Conservation (phyloP, 2,888 invertebrate genomes). For the Incurvaria masculella region DNA sequence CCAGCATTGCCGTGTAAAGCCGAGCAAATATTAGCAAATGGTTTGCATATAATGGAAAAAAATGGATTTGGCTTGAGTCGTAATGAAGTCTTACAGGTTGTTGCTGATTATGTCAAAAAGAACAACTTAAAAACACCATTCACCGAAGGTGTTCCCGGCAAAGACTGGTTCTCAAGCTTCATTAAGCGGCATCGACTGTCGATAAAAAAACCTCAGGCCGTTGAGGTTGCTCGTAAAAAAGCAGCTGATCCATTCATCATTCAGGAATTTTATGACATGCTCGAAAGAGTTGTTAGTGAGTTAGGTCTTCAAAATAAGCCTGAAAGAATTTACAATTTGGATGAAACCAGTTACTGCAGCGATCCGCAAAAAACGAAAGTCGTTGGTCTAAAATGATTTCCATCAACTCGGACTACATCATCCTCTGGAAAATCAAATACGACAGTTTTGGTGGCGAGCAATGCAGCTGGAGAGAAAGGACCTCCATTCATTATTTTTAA, state of each 20-base stretch:
- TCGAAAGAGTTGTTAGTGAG: slow-evolving; percentile 10
- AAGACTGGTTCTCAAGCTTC: slow-evolving; percentile 18
- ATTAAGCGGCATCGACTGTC: slow-evolving; percentile 15
- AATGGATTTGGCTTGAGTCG: slow-evolving; percentile 17
- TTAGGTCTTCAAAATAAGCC: slow-evolving; percentile 18
- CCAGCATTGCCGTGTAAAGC: slow-evolving; percentile 15
- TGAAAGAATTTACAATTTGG: slow-evolving; percentile 17
- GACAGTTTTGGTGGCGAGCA: slow-evolving; percentile 3
- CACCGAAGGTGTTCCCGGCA: slow-evolving; percentile 16
- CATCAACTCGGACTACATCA: too few species aligned
- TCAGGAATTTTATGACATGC: too few species aligned
- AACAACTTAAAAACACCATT: slow-evolving; percentile 18
- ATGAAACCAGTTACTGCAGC: slow-evolving; percentile 18
- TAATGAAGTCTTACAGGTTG: slow-evolving; percentile 15
- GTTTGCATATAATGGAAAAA: slow-evolving; percentile 16
- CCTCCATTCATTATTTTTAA: slow-evolving; percentile 7
- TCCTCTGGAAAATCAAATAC: neutral
- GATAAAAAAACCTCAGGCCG: slow-evolving; percentile 17
- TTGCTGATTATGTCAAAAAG: slow-evolving; percentile 14
- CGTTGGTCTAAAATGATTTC: too few species aligned
- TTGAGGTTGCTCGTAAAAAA: slow-evolving; percentile 18
- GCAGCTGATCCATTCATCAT: slow-evolving; percentile 17
- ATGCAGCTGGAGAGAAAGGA: slow-evolving; percentile 6
- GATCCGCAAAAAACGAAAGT: slow-evolving; percentile 16
- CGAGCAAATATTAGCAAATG: slow-evolving; percentile 15